phyloP scores from a whole-genome alignment of 2,888 invertebrate species.

The Biston stratarius region DNA sequence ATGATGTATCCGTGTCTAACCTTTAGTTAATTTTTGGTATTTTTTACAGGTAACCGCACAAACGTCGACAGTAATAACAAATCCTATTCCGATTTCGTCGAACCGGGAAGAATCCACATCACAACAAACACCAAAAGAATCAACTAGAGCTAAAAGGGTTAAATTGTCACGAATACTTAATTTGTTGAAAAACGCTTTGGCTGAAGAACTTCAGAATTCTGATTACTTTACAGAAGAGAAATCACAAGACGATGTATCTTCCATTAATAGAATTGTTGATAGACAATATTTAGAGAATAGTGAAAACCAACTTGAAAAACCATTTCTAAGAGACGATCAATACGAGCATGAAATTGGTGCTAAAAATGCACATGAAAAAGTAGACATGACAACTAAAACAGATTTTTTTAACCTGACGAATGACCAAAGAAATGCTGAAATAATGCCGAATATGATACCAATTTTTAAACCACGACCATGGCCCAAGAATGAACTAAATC shows the following conservation, averaged over 20 bases:
- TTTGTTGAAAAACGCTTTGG: slow-evolving; percentile 47
- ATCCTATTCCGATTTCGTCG: not conserved
- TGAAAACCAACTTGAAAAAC: slow-evolving; percentile 10
- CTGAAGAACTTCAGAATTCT: slow-evolving; percentile 42
- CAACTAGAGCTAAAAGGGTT: slow-evolving; percentile 45
- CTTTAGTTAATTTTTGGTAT: not conserved
- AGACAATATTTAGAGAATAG: slow-evolving; percentile 25
- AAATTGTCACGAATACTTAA: slow-evolving; percentile 48
- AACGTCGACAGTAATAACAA: slow-evolving; percentile 12
- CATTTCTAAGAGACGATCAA: slow-evolving; percentile 13
- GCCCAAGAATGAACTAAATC: slow-evolving; percentile 12
- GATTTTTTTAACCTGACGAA: slow-evolving; percentile 35
- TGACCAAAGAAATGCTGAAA: slow-evolving; percentile 32
- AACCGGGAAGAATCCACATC: slow-evolving; percentile 37
- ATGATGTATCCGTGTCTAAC: not conserved
- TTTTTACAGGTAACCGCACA: slow-evolving; percentile 17
- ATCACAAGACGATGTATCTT: slow-evolving; percentile 13
- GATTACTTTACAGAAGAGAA: slow-evolving; percentile 13
- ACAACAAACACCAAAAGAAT: slow-evolving; percentile 43
- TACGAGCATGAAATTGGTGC: slow-evolving; percentile 29
- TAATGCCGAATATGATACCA: slow-evolving; percentile 32
- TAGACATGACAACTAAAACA: slow-evolving; percentile 38
- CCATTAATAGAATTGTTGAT: slow-evolving; percentile 34
- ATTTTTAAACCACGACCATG: slow-evolving; percentile 41
- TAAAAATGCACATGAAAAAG: slow-evolving; percentile 31